Evolutionary conservation across 2,888 invertebrate species (phyloP).

Genomic region (Thymelicus lineola): DNA sequence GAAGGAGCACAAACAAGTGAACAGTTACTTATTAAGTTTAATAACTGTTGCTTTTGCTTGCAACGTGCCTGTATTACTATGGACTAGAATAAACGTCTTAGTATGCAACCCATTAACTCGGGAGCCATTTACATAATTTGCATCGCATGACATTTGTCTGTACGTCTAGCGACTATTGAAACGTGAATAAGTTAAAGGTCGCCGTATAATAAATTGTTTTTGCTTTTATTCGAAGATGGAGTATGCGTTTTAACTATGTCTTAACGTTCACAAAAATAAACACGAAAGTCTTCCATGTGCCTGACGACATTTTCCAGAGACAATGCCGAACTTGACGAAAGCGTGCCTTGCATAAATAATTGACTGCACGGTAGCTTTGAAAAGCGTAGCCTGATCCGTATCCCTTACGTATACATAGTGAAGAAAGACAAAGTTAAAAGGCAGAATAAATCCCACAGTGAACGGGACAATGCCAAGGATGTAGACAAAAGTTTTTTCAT

Average conservation of each 20-base stretch:
- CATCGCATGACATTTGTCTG: slow-evolving; percentile 36
- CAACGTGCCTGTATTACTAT: slow-evolving; percentile 53
- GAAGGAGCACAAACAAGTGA: slow-evolving; percentile 69
- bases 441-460: slow-evolving; percentile 59
- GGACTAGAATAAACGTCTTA: slow-evolving; percentile 33
- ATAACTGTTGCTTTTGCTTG: slow-evolving; percentile 64
- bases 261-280: not conserved
- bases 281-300: not conserved
- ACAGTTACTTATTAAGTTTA: slow-evolving; percentile 80
- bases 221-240: not conserved
- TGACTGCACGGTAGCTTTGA: slow-evolving; percentile 21
- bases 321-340: slow-evolving; percentile 16
- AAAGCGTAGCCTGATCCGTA: slow-evolving; percentile 22
- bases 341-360: slow-evolving; percentile 26
- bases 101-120: slow-evolving; percentile 34
- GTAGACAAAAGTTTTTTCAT: slow-evolving; percentile 81
- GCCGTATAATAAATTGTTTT: not conserved
- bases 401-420: slow-evolving; percentile 21
- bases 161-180: slow-evolving; percentile 22
- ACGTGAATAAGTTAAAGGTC: slow-evolving; percentile 12
- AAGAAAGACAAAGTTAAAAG: slow-evolving; percentile 51
- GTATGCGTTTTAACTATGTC: not conserved
- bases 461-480: slow-evolving; percentile 73
- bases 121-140: slow-evolving; percentile 33
- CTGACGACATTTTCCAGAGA: slow-evolving; percentile 1